Evolutionary conservation across 2,888 invertebrate species (phyloP), one percentile per base, ranked within the genome.

Genomic region (Dynastes tityus): DNA sequence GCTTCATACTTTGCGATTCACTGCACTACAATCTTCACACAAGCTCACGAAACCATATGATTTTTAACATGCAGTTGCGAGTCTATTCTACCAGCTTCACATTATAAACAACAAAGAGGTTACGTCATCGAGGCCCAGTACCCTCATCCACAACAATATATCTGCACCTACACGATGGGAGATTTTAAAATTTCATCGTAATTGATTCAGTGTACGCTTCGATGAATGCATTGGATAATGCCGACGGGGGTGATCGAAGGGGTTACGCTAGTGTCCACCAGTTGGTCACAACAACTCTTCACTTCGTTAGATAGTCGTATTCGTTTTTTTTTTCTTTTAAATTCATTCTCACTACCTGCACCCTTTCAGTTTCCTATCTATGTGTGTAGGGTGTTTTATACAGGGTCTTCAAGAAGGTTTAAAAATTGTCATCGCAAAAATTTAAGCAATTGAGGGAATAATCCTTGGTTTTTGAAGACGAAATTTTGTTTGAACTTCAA

Each of bases 151-250:
- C n/a, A 51, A 61, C 45, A 73, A 45, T 45, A 73, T 73, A 73
- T 73, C 61, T 40, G 73, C 73, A 73, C 73, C 73, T 73, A 73
- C 16, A n/a, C 73, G 58, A 73, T 37, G 76, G 68, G 76, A 76
- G 76, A 76, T 76, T 78, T 78, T 76, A 78, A 78, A 78, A 74
- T 78, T 78, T 78, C 58, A 78, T 78, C 58, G 76, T 78, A 82
- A 83, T 83, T 82, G 82, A 81, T 83, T 81, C 78, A 79, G 79
- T 70, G 79, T 78, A 84, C 82, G 83, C 81, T 80, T 82, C 80
- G 80, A 76, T 81, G 82, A 78, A 55, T 49, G 40, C 64, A 78
- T 78, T 71, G 77, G 80, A 81, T 80, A 75, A 55, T 55, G 55
- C 55, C 77, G 77, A 78, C 53, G 76, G 78, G 82, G 80, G 80